Percentiles rank a stretch among this genome's conserved stretches.
Conservation (phyloP, 2,888 invertebrate genomes). For the Yponomeuta evonymella region DNA sequence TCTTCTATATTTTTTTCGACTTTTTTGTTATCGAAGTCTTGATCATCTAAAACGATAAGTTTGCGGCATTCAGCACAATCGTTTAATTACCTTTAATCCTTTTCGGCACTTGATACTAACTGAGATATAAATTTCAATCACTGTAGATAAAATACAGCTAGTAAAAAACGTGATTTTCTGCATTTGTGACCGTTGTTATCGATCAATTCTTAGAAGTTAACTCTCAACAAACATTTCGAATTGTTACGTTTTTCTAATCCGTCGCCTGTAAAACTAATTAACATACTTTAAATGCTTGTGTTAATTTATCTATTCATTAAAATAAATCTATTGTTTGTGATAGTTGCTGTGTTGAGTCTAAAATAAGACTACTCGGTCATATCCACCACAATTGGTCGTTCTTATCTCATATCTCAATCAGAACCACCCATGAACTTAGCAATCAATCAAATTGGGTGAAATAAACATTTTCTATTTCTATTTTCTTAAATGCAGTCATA, state of each 20-base stretch:
- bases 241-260: background rate
- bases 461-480: too few species aligned
- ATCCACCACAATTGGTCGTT: background rate
- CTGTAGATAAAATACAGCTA: background rate
- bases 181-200: background rate
- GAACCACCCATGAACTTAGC: background rate
- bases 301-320: background rate
- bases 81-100: conserved; percentile 10
- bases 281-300: background rate
- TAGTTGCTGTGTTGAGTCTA: background rate
- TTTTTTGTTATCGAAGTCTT: background rate
- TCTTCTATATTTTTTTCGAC: background rate
- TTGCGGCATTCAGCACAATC: conserved; percentile 4
- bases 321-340: background rate
- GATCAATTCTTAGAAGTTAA: background rate
- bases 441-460: too few species aligned
- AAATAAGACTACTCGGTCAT: too few species aligned
- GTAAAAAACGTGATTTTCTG: background rate
- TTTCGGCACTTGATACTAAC: background rate
- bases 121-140: conserved; percentile 6
- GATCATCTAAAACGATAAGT: conserved; percentile 4
- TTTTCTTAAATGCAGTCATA: too few species aligned
- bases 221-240: background rate
- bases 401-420: background rate
- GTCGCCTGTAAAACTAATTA: background rate